Evolutionary conservation across 2,113 vertebrate species (phyloP).

Genomic region (Motacilla alba): DNA sequence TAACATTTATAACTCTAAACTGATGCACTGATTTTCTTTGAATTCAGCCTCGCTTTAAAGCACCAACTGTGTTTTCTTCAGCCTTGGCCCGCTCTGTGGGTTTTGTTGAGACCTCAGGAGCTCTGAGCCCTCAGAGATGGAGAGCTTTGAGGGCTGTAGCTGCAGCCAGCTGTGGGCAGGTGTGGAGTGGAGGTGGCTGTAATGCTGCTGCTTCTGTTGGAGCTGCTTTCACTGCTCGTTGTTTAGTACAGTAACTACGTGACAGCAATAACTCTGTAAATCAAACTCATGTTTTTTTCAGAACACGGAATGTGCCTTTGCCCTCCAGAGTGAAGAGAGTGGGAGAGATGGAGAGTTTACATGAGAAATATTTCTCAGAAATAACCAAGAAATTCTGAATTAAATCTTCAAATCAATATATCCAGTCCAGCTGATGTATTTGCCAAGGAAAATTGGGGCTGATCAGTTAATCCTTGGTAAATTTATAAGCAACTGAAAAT

Average conservation of each 20-base stretch:
- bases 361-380: background rate
- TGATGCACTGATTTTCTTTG: background rate
- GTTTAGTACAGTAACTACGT: background rate
- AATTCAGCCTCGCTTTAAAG: background rate
- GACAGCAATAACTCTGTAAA: background rate
- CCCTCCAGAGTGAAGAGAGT: background rate
- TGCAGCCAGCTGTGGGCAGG: background rate
- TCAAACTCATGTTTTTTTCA: background rate
- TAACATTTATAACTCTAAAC: background rate
- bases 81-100: background rate
- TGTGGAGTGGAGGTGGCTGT: background rate
- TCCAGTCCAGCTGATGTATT: background rate
- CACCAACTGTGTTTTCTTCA: background rate
- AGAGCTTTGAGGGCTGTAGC: background rate
- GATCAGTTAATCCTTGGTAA: background rate
- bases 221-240: background rate
- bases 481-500: background rate
- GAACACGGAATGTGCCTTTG: background rate
- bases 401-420: slow-evolving; percentile 3
- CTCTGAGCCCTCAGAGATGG: background rate
- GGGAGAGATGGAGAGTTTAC: background rate
- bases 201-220: background rate
- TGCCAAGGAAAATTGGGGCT: background rate
- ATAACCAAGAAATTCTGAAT: background rate
- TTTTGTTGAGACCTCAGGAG: background rate